These are phyloP conservation scores for Alca torda DNA, from an alignment of 2,797 vertebrate species.

Conservation along the genomic window DNA sequence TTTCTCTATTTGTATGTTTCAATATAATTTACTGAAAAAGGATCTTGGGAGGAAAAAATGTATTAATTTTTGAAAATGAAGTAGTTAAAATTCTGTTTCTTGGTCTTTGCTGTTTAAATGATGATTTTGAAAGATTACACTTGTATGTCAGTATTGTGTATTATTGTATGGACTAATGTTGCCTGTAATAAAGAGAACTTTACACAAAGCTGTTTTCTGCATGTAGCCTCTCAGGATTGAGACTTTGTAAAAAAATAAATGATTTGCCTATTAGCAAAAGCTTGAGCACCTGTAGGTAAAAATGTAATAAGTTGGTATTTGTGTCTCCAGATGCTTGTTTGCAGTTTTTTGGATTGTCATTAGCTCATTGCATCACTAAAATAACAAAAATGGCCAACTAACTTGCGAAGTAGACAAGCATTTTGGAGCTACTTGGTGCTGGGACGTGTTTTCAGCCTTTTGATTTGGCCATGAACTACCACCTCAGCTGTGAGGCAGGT, in stretches of 20 bases:
- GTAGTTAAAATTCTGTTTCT: slow-evolving; percentile 78
- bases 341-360: background rate
- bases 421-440: background rate
- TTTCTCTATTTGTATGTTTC: slow-evolving; percentile 83
- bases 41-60: slow-evolving; percentile 71
- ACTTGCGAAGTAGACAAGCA: background rate
- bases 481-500: background rate
- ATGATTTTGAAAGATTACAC: slow-evolving; percentile 81
- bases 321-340: background rate
- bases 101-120: slow-evolving; percentile 82
- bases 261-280: slow-evolving; percentile 38
- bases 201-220: slow-evolving; percentile 70
- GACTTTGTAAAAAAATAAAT: slow-evolving; percentile 20
- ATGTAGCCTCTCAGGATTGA: slow-evolving; percentile 42
- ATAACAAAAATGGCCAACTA: background rate
- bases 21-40: slow-evolving; percentile 76
- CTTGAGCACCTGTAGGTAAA: slow-evolving; percentile 25
- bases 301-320: background rate
- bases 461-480: background rate
- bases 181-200: slow-evolving; percentile 86
- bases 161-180: slow-evolving; percentile 84
- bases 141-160: slow-evolving; percentile 87
- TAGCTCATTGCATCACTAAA: background rate
- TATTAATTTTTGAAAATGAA: slow-evolving; percentile 78
- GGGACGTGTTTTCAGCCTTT: background rate